Evolutionary conservation across 2,797 vertebrate genomes (phyloP).

Genomic region (Pseudochirops cupreus): DNA sequence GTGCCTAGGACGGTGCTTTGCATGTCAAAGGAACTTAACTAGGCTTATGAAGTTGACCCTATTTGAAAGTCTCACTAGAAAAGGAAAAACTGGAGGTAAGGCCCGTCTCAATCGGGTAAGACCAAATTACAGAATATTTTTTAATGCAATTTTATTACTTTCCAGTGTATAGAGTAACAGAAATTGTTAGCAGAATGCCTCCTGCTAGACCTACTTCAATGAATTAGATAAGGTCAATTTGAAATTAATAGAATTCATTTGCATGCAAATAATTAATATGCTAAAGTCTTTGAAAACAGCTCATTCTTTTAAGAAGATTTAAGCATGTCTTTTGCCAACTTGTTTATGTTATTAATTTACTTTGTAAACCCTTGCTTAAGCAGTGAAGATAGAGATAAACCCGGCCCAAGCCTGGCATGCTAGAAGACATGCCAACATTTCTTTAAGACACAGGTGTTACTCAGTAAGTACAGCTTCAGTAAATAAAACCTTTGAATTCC

Average conservation of each 20-base stretch:
- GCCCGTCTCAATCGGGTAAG: background rate
- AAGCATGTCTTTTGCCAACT: conserved; percentile 58
- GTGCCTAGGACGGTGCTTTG: background rate
- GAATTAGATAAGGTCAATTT: conserved; percentile 73
- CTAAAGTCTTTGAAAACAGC: conserved; percentile 68
- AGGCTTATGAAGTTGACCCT: background rate
- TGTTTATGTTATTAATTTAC: conserved; percentile 67
- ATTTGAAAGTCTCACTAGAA: background rate
- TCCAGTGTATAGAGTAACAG: conserved; percentile 21
- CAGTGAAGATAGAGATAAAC: conserved; percentile 38
- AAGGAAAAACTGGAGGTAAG: background rate
- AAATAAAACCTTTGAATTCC: background rate
- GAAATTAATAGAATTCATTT: conserved; percentile 72
- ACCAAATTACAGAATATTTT: background rate
- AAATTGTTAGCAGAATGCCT: conserved; percentile 63
- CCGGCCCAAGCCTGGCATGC: background rate
- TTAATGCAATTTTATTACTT: background rate
- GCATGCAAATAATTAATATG: conserved; percentile 66
- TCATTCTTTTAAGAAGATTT: conserved; percentile 66
- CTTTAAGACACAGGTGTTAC: background rate
- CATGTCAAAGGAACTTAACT: background rate
- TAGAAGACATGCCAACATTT: conserved; percentile 11
- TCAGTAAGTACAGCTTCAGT: background rate
- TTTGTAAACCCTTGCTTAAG: conserved; percentile 57
- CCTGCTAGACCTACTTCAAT: conserved; percentile 64